Evolutionary conservation across 1,140 invertebrate genomes (phyloP).

Genomic region (Camponotus vicinus): DNA sequence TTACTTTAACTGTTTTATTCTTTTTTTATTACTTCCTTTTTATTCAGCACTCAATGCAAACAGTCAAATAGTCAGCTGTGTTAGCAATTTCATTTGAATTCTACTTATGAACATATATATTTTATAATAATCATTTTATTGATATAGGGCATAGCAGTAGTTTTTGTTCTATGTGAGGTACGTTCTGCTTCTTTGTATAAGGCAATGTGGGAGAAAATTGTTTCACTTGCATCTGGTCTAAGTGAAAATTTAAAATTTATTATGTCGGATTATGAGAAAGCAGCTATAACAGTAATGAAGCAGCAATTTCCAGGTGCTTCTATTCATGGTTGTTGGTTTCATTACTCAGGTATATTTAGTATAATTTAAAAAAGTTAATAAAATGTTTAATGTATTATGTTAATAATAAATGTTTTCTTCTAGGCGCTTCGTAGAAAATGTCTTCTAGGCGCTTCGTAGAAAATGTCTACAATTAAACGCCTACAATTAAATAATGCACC

Average conservation of each 20-base stretch:
- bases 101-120: neutral
- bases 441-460: neutral
- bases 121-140: slow-evolving; percentile 3
- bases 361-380: too few species aligned
- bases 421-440: too few species aligned
- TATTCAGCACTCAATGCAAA: too few species aligned
- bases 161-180: neutral
- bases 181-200: neutral
- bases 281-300: neutral
- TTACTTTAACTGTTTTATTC: too few species aligned
- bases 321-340: slow-evolving; percentile 12
- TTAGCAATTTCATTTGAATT: too few species aligned
- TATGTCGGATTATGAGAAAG: neutral
- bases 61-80: too few species aligned
- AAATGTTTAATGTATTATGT: neutral
- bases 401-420: neutral
- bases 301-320: neutral
- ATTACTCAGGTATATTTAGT: neutral
- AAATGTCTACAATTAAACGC: neutral
- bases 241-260: slow-evolving; percentile 6
- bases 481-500: neutral
- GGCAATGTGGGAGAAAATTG: neutral
- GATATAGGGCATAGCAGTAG: neutral
- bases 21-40: too few species aligned
- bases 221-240: neutral